Evolutionary conservation across 2,888 invertebrate genomes (phyloP).

Genomic region (Trichopria drosophilae): DNA sequence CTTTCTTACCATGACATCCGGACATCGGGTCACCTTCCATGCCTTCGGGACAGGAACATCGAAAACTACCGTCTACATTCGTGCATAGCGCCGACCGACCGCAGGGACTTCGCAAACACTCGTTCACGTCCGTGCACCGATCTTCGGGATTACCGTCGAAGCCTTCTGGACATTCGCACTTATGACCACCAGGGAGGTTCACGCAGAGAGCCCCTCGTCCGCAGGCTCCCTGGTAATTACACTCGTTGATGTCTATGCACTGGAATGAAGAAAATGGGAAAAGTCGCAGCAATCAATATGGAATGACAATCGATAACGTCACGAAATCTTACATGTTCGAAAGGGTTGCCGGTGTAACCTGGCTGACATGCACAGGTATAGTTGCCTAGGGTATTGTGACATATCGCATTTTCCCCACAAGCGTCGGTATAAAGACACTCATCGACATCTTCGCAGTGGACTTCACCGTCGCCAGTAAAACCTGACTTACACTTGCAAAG

Average conservation of each 20-base stretch:
- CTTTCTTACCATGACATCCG: constrained; percentile 72
- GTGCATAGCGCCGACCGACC: constrained; percentile 79
- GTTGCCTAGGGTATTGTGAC: constrained; percentile 83
- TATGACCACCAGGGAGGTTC: constrained; percentile 78
- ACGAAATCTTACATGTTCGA: constrained; percentile 63
- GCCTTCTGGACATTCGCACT: constrained; percentile 83
- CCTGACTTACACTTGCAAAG: constrained; percentile 92
- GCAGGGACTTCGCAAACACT: constrained; percentile 75
- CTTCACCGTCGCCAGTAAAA: constrained; percentile 88
- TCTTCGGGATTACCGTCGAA: constrained; percentile 79
- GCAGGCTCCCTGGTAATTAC: constrained; percentile 71
- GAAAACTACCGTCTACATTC: constrained; percentile 77
- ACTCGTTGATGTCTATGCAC: constrained; percentile 86
- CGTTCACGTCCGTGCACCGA: constrained; percentile 76
- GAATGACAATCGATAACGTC: background rate
- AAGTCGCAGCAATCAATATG: background rate
- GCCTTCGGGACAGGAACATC: constrained; percentile 82
- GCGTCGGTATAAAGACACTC: constrained; percentile 83
- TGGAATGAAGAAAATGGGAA: constrained; percentile 45
- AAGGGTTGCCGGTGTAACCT: constrained; percentile 84
- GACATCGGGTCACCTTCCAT: constrained; percentile 77
- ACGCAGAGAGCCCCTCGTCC: constrained; percentile 78
- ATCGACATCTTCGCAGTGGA: constrained; percentile 83
- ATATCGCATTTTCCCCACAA: constrained; percentile 80
- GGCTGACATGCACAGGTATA: constrained; percentile 82